Percentiles rank a stretch among this genome's conserved stretches.
Evolutionary conservation across 2,888 invertebrate genomes (phyloP).

Genomic region (Cosmopolites sordidus): DNA sequence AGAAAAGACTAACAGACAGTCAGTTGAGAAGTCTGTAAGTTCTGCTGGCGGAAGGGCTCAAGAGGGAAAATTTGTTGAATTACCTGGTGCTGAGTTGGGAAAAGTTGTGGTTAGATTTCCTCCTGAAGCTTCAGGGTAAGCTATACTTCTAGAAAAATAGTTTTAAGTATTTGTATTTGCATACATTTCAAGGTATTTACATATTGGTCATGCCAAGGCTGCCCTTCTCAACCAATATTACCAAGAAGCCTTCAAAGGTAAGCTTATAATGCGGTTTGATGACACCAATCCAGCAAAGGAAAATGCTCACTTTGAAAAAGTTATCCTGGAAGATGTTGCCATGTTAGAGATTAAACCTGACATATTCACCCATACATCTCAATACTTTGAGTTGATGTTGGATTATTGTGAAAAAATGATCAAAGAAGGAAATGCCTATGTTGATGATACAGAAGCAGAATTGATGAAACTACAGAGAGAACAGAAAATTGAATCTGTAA

Average conservation of each 20-base stretch:
- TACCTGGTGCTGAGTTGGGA: constrained; percentile 95
- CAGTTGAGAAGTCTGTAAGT: constrained; percentile 25
- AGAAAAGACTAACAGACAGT: constrained; percentile 22
- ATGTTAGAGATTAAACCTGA: constrained; percentile 91
- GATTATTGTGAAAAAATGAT: constrained; percentile 83
- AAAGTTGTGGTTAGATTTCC: constrained; percentile 98
- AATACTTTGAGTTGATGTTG: constrained; percentile 92
- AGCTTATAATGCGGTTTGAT: constrained; percentile 97
- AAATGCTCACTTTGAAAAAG: constrained; percentile 94
- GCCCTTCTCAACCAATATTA: constrained; percentile 98
- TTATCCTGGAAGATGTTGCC: constrained; percentile 89
- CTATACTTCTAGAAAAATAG: constrained; percentile 1
- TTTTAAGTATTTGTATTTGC: not conserved
- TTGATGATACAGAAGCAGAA: constrained; percentile 93
- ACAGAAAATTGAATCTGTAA: constrained; percentile 77
- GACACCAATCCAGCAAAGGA: constrained; percentile 99
- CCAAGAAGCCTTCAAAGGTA: constrained; percentile 86
- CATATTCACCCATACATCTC: constrained; percentile 89
- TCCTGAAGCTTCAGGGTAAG: constrained; percentile 96
- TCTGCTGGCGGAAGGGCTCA: constrained; percentile 50
- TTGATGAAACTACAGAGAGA: constrained; percentile 94
- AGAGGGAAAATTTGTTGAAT: constrained; percentile 94
- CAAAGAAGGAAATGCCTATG: constrained; percentile 87
- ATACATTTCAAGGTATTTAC: constrained; percentile 63
- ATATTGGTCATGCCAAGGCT: constrained; percentile 99